These are phyloP conservation scores for Takifugu ocellatus DNA, from an alignment of 2,797 vertebrate species.

Conservation along the genomic window DNA sequence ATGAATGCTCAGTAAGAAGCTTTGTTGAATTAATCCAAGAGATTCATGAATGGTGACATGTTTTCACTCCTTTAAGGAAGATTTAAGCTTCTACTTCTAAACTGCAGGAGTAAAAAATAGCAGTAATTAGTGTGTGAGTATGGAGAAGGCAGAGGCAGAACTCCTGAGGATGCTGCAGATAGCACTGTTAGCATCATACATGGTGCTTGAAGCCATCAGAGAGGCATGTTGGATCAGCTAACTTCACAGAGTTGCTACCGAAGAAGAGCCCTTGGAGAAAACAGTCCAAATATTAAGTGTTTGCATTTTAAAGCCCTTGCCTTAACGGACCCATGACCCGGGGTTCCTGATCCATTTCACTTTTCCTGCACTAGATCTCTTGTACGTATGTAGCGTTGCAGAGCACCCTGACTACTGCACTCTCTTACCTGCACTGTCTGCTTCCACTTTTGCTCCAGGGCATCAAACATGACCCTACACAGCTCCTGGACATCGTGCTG, in stretches of 20 bases:
- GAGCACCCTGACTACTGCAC: slow-evolving; percentile 3
- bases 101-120: too few species aligned
- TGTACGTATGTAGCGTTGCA: slow-evolving; percentile 41
- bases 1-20: neutral
- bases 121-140: too few species aligned
- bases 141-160: too few species aligned
- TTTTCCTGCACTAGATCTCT: slow-evolving; percentile 53
- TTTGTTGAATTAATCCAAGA: neutral
- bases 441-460: slow-evolving; percentile 99
- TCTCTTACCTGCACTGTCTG: slow-evolving; percentile 93
- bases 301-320: slow-evolving; percentile 36
- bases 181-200: too few species aligned
- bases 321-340: slow-evolving; percentile 18
- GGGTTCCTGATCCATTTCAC: slow-evolving; percentile 32
- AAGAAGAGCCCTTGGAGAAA: slow-evolving; percentile 17
- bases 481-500: slow-evolving; percentile 98
- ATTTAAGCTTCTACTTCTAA: too few species aligned
- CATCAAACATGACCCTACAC: slow-evolving; percentile 99
- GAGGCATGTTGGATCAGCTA: too few species aligned
- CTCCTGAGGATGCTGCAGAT: too few species aligned
- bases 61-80: too few species aligned
- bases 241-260: too few species aligned
- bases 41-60: too few species aligned
- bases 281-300: slow-evolving; percentile 37
- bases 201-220: too few species aligned